Conservation (phyloP, 1,140 invertebrate genomes). For the Drosophila novamexicana region DNA sequence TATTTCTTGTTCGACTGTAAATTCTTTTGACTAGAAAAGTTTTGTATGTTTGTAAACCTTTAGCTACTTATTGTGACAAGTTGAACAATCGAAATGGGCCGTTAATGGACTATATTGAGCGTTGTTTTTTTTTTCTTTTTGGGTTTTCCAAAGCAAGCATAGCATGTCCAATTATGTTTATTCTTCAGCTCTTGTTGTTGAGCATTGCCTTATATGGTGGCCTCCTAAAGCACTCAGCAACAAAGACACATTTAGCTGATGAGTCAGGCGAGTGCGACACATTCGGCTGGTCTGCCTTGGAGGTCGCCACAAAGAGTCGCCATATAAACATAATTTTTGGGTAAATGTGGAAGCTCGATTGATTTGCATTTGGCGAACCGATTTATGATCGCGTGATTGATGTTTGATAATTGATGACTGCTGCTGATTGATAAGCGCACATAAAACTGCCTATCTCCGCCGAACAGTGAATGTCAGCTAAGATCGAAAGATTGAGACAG, state of each 20-base stretch:
- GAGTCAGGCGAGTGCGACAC: slow-evolving; percentile 57
- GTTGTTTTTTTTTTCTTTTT: slow-evolving; percentile 1
- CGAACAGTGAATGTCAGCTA: background rate
- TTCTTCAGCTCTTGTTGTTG: background rate
- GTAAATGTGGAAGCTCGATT: slow-evolving; percentile 33
- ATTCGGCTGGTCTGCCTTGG: slow-evolving; percentile 54
- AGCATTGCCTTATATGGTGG: slow-evolving; percentile 52
- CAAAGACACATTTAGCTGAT: slow-evolving; percentile 32
- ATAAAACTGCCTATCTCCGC: background rate
- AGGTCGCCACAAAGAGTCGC: slow-evolving; percentile 54
- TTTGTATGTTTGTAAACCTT: background rate
- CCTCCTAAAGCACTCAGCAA: slow-evolving; percentile 45
- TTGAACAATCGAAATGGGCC: slow-evolving; percentile 10
- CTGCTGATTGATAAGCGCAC: slow-evolving; percentile 14
- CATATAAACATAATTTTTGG: slow-evolving; percentile 65
- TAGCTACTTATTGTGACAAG: background rate
- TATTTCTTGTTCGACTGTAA: no score
- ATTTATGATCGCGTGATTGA: slow-evolving; percentile 20
- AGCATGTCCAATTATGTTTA: slow-evolving; percentile 9
- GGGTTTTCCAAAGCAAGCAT: slow-evolving; percentile 29
- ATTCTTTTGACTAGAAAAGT: no score
- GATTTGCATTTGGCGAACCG: slow-evolving; percentile 36
- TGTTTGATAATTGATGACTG: background rate
- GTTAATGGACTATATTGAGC: slow-evolving; percentile 5
- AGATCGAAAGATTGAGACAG: slow-evolving; percentile 11